These are phyloP conservation scores for Montipora capitata DNA, from an alignment of 92 coral and sea anemone genomes.

Conservation along the genomic window DNA sequence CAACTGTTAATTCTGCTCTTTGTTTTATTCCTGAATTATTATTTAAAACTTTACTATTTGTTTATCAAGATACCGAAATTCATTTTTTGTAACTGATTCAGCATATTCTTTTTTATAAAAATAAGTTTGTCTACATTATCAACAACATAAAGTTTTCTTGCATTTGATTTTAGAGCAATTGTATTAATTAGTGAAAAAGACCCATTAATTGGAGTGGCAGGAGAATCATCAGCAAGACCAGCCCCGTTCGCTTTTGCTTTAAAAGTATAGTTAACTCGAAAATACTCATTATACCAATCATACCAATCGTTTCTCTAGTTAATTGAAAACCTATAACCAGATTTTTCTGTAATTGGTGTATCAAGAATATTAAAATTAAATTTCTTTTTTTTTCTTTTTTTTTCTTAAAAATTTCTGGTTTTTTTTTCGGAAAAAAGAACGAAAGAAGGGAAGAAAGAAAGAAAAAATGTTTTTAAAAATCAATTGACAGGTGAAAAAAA, in stretches of 20 bases:
- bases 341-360: no score
- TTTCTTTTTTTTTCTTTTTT: no score
- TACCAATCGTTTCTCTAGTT: background rate
- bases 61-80: slow-evolving; percentile 35
- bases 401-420: no score
- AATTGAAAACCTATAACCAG: no score
- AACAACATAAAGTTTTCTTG: background rate
- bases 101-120: slow-evolving; percentile 27
- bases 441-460: no score
- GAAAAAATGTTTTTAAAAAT: no score
- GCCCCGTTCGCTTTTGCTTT: background rate
- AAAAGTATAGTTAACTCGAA: background rate
- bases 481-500: no score
- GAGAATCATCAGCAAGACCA: background rate
- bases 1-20: background rate
- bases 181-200: slow-evolving; percentile 20
- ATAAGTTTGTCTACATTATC: slow-evolving; percentile 1
- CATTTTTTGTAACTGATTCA: background rate
- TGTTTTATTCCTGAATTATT: background rate
- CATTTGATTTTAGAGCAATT: background rate
- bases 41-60: background rate
- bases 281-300: background rate
- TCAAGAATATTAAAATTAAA: no score
- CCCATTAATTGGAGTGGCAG: background rate
- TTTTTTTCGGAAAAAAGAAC: no score